A percentile compares a stretch with the other conserved stretches of the same genome.
Conservation (phyloP, 2,888 invertebrate genomes). For the Drosophila mulleri region DNA sequence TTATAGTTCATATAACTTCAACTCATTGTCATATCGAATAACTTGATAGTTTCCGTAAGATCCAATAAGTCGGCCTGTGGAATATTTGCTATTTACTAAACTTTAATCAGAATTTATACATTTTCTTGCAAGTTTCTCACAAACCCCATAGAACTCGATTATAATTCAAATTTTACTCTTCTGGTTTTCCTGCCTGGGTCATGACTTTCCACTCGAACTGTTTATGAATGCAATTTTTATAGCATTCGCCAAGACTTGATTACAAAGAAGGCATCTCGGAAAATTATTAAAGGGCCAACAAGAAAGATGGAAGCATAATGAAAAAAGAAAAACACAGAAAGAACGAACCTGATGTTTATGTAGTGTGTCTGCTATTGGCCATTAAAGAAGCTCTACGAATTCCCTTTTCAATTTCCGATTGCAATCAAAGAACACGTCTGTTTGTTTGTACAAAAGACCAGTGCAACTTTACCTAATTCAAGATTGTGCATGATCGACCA, state of each 20-base stretch:
- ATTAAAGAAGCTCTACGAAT: conserved; percentile 61
- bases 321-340: not conserved
- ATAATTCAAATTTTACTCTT: conserved; percentile 4
- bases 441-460: conserved; percentile 64
- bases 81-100: not conserved
- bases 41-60: too few relatives aligned
- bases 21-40: too few relatives aligned
- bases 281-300: conserved; percentile 46
- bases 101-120: not conserved
- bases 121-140: not conserved
- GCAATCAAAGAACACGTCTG: conserved; percentile 66
- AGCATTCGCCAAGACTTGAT: conserved; percentile 43
- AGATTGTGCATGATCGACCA: conserved; percentile 33
- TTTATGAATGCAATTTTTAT: conserved; percentile 57
- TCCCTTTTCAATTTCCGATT: conserved; percentile 67
- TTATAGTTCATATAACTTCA: too few relatives aligned
- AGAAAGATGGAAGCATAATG: conserved; percentile 17
- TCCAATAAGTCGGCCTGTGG: not conserved
- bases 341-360: conserved; percentile 38
- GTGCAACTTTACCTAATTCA: conserved; percentile 28
- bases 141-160: not conserved
- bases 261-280: conserved; percentile 43
- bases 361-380: conserved; percentile 21
- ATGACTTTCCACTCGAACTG: conserved; percentile 2
- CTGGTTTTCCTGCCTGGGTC: conserved; percentile 13